A percentile compares a stretch with the other conserved stretches of the same genome.
These are phyloP conservation scores for Trematomus loennbergii DNA, from an alignment of 2,113 vertebrate species.

Conservation along the genomic window DNA sequence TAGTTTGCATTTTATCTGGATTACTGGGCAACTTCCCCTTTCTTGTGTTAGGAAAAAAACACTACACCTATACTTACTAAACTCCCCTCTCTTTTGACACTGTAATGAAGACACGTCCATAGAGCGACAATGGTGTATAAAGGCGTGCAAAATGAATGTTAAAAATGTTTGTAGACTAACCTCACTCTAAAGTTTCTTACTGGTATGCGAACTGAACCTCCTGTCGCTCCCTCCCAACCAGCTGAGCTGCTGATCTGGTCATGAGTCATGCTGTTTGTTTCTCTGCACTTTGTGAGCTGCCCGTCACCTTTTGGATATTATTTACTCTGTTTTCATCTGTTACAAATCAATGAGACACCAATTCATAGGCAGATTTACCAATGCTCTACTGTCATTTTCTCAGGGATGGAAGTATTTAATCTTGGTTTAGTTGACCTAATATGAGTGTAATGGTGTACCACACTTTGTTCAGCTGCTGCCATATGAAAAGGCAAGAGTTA, in stretches of 20 bases:
- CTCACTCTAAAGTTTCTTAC: neutral
- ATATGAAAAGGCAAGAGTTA: neutral
- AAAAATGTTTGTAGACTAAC: neutral
- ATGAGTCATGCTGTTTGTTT: conserved; percentile 5
- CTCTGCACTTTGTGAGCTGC: neutral
- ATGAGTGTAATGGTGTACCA: neutral
- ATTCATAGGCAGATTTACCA: neutral
- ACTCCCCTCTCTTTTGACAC: neutral
- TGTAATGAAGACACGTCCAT: neutral
- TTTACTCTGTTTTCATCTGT: neutral
- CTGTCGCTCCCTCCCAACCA: neutral
- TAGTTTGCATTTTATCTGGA: neutral
- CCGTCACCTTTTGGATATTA: neutral
- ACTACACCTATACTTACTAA: neutral
- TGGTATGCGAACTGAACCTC: neutral
- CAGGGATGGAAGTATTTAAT: too few relatives aligned
- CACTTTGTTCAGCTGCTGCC: neutral
- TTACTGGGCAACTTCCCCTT: neutral
- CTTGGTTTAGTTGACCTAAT: neutral
- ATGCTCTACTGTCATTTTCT: neutral
- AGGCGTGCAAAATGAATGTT: neutral
- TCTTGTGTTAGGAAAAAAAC: neutral
- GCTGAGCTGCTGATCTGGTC: conserved; percentile 22
- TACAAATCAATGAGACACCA: neutral
- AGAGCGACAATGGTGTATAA: neutral